Evolutionary conservation across 2,888 invertebrate species (phyloP).

Genomic region (Apamea anceps): DNA sequence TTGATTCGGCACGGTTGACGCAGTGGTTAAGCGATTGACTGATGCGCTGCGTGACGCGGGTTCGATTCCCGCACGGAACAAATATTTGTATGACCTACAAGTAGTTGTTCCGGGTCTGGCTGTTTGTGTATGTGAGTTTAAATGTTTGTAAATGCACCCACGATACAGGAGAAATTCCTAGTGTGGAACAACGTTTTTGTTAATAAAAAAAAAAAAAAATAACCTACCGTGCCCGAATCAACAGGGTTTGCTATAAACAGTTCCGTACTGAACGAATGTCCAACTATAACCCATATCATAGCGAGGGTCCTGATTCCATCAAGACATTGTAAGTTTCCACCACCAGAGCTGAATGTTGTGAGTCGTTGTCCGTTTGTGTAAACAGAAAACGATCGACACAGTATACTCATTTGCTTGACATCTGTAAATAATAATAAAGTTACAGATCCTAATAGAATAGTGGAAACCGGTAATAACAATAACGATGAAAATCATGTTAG

Average conservation of each 20-base stretch:
- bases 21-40: too few species aligned
- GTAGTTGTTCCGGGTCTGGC: too few species aligned
- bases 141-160: too few species aligned
- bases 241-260: conserved; percentile 56
- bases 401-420: conserved; percentile 59
- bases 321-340: conserved; percentile 78
- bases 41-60: too few species aligned
- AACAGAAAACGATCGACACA: conserved; percentile 70
- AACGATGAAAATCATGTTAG: neutral
- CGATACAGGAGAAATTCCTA: too few species aligned
- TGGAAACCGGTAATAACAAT: neutral
- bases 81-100: too few species aligned
- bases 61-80: too few species aligned
- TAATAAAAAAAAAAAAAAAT: too few species aligned
- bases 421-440: conserved; percentile 61
- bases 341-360: conserved; percentile 69
- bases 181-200: too few species aligned
- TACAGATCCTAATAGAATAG: neutral
- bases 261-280: conserved; percentile 72
- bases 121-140: too few species aligned
- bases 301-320: conserved; percentile 83
- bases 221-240: conserved; percentile 52
- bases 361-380: conserved; percentile 80
- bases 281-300: conserved; percentile 84
- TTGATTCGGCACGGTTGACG: too few species aligned